Base-by-base conservation (phyloP, 2,888 invertebrate species). In the Euzetes globulus region DNA sequence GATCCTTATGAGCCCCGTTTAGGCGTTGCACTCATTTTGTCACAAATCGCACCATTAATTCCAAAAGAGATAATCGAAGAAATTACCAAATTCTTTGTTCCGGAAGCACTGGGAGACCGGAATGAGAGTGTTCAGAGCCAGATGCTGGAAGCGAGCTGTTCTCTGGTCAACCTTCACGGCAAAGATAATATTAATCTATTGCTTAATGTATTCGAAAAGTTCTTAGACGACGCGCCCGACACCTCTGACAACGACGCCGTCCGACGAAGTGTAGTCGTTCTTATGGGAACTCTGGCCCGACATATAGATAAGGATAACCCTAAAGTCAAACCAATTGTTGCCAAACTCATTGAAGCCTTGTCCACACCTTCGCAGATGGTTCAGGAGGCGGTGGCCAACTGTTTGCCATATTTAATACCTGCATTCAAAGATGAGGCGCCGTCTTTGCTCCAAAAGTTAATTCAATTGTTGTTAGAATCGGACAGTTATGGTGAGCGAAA, bases 291-390 rank as follows among this genome's bases (percentile, higher is more conserved):
- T 0, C 85, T 99, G 79, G 98, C 98, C n/a, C 88, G 93, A 60
- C 96, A 98, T 87, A 87, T 98, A 80, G 93, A 92, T 79, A 91
- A 92, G 77, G 89, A 89, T 77, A 95, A 97, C 84, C 87, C 89
- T 3, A 86, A 94, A 80, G 90, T 97, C 79, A 91, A 91, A 81
- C 95, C 97, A n/a, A 98, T 99, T 80, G 90, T 98, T 11, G 88
- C 89, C 79, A 87, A 96, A 76, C 86, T 99, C 65, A 88, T 99
- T 72, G 89, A 92, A 72, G 92, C 97, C 0, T 86, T 99, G 5
- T 91, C 92, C 47, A 99, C 98, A 52, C 99, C 99, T 15, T 96
- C 97, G 52, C 96, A 98, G 82, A 92, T 93, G 89, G 95, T 98
- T 0, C 98, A 99, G 86, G 95, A 96, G 84, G 92, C 98, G 0